phyloP scores from a whole-genome alignment of 2,888 invertebrate genomes.

The Lepeophtheirus nordmannii region DNA sequence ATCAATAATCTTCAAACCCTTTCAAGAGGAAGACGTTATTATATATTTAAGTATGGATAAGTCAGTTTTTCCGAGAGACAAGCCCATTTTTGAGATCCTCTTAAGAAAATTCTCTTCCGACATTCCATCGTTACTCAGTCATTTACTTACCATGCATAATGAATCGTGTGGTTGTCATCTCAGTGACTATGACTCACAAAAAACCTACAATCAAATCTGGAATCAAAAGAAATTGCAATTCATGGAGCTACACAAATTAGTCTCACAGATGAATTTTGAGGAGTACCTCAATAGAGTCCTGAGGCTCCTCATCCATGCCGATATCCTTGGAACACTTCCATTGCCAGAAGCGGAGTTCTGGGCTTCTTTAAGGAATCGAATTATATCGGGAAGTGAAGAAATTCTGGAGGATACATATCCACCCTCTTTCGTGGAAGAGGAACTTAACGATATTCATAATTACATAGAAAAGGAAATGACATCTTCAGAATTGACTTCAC shows the following conservation, averaged over 20 bases:
- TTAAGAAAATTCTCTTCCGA: neutral
- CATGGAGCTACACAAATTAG: conserved; percentile 13
- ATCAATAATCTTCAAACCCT: too few relatives aligned
- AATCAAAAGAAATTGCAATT: conserved; percentile 16
- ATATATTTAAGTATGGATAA: too few relatives aligned
- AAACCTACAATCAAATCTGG: conserved; percentile 2
- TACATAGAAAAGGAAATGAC: conserved; percentile 7
- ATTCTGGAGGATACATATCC: neutral
- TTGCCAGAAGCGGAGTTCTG: conserved; percentile 16
- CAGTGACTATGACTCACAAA: neutral
- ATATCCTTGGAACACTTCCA: neutral
- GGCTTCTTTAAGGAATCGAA: neutral
- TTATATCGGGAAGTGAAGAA: neutral
- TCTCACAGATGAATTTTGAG: conserved; percentile 2
- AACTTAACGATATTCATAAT: conserved; percentile 10
- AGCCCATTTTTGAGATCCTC: neutral
- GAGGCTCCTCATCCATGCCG: neutral
- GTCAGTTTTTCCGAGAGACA: too few relatives aligned
- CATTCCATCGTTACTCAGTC: neutral
- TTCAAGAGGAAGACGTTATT: too few relatives aligned
- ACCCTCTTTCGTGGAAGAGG: conserved; percentile 6
- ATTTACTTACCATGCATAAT: conserved; percentile 9
- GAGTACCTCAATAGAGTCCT: conserved; percentile 13
- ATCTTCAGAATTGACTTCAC: neutral
- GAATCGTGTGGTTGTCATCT: conserved; percentile 19